Evolutionary conservation across 2,113 vertebrate genomes (phyloP).

Genomic region (Lamprotornis superbus): DNA sequence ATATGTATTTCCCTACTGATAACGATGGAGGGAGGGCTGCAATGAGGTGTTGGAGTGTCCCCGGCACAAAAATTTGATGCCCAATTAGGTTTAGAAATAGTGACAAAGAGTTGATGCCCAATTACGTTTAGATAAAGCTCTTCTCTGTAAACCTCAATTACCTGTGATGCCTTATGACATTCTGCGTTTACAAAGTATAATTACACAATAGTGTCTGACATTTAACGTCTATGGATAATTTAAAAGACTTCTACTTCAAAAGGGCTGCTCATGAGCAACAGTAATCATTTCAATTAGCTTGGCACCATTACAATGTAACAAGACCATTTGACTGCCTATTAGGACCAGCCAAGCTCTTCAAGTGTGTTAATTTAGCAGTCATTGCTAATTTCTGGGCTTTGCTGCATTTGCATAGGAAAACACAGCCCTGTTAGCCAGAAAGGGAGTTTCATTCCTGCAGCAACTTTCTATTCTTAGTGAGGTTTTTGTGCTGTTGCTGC

Average conservation of each 20-base stretch:
- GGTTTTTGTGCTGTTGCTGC: conserved; percentile 59
- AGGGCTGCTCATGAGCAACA: conserved; percentile 83
- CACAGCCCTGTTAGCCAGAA: conserved; percentile 76
- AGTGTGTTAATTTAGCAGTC: conserved; percentile 87
- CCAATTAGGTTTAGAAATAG: conserved; percentile 83
- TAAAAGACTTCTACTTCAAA: conserved; percentile 84
- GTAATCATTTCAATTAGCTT: conserved; percentile 89
- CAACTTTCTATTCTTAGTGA: conserved; percentile 65
- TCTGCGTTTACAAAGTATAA: conserved; percentile 87
- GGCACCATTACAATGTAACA: conserved; percentile 88
- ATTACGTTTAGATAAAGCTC: conserved; percentile 86
- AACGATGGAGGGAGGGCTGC: neutral
- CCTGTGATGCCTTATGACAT: conserved; percentile 87
- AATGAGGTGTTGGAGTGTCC: conserved; percentile 67
- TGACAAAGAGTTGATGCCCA: conserved; percentile 85
- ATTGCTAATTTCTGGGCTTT: conserved; percentile 84
- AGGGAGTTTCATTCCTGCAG: conserved; percentile 71
- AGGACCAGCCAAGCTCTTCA: conserved; percentile 86
- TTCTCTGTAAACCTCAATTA: conserved; percentile 87
- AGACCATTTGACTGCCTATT: conserved; percentile 87
- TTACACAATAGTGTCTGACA: conserved; percentile 88
- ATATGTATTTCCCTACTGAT: conserved; percentile 6
- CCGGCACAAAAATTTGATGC: conserved; percentile 79
- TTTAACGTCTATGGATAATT: conserved; percentile 86
- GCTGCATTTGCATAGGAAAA: conserved; percentile 83